Percentiles rank a stretch among this genome's conserved stretches.
Conservation (phyloP, 1,140 invertebrate species). For the Bombus cullumanus region DNA sequence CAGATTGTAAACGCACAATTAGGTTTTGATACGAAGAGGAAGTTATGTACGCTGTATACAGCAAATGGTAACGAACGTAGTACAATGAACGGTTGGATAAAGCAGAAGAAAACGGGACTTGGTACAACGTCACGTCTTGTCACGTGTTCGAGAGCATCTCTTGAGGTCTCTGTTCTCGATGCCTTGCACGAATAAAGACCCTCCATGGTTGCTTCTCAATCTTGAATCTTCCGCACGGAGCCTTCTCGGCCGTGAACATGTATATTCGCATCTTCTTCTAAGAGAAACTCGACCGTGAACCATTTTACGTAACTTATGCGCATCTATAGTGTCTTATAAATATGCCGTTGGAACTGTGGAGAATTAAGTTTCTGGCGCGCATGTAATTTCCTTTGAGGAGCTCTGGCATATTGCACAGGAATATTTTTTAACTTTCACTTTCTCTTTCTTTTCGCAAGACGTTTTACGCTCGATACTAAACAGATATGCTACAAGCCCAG, state of each 20-base stretch:
- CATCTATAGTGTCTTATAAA: not conserved
- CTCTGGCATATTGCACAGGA: not conserved
- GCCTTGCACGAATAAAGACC: conserved; percentile 35
- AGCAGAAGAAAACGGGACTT: conserved; percentile 1
- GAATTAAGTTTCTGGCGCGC: no score
- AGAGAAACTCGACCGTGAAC: conserved; percentile 20
- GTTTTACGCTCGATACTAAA: no score
- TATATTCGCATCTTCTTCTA: not conserved
- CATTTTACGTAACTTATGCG: conserved; percentile 1
- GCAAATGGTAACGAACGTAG: not conserved
- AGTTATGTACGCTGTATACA: not conserved
- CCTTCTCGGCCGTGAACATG: conserved; percentile 30
- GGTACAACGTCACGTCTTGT: conserved; percentile 59
- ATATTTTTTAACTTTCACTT: no score
- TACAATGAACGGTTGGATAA: not conserved
- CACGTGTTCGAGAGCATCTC: conserved; percentile 71
- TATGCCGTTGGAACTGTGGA: not conserved
- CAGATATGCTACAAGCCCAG: no score
- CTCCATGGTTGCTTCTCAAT: conserved; percentile 51
- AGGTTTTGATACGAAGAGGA: not conserved
- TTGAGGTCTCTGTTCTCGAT: conserved; percentile 60
- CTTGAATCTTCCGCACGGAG: conserved; percentile 54
- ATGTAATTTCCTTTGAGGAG: no score
- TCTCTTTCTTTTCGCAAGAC: no score
- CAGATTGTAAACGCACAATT: not conserved